phyloP scores from a whole-genome alignment of 2,888 invertebrate species.

The Scelioninae gen. 1 region DNA sequence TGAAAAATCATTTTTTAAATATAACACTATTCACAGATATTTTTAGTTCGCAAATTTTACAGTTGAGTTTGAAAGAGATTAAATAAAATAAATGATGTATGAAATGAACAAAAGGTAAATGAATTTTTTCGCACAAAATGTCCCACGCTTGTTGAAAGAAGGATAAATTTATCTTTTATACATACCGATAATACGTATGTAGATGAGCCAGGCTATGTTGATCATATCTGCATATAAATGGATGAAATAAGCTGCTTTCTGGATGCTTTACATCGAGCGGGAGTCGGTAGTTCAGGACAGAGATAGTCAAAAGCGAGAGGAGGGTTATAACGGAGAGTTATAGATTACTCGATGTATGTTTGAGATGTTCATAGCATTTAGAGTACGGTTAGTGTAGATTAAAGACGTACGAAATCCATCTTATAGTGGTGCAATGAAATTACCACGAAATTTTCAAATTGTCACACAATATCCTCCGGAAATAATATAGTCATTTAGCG shows the following conservation, averaged over 20 bases:
- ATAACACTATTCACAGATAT: no score
- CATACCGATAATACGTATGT: slow-evolving; percentile 54
- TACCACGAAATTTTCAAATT: slow-evolving; percentile 77
- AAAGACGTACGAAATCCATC: slow-evolving; percentile 74
- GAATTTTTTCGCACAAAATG: slow-evolving; percentile 34
- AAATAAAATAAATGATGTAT: no score
- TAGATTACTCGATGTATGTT: slow-evolving; percentile 27
- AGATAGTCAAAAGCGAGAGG: slow-evolving; percentile 14
- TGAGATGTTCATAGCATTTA: slow-evolving; percentile 46
- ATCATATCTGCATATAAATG: slow-evolving; percentile 78
- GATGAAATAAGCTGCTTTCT: slow-evolving; percentile 75
- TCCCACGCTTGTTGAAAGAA: slow-evolving; percentile 21
- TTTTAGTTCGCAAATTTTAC: no score
- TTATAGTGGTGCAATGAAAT: slow-evolving; percentile 77
- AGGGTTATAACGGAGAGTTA: slow-evolving; percentile 21
- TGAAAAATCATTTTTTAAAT: no score
- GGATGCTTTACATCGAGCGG: slow-evolving; percentile 49
- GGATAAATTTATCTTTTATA: slow-evolving; percentile 43
- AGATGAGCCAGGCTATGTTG: slow-evolving; percentile 64
- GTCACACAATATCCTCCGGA: slow-evolving; percentile 80
- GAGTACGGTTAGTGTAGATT: slow-evolving; percentile 72
- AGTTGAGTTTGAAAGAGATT: no score
- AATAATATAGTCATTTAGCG: slow-evolving; percentile 74
- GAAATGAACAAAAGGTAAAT: no score
- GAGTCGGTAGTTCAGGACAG: slow-evolving; percentile 25